Evolutionary conservation across 2,888 invertebrate species (phyloP), one percentile per base, ranked within the genome.

Genomic region (Mycogona germanica): DNA sequence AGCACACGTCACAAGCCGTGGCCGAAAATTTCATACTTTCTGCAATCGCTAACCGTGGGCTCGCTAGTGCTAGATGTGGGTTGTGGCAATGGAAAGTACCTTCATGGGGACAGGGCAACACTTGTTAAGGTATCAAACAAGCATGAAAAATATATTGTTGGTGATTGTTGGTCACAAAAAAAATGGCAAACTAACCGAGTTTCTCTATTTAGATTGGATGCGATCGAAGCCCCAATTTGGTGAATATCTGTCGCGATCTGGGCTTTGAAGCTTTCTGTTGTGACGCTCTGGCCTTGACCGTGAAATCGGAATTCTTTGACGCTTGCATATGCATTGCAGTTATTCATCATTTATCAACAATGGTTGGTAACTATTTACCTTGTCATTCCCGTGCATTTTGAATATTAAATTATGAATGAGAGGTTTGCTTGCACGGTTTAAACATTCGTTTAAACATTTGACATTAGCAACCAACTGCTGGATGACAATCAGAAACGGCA

Each of bases 61-160:
- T 78, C 84, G 1, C 66, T 92, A 9, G 67, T 97, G 14, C 66
- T 93, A 3, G 98, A 99, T 71, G 79, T 96, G 35, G 98, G 98
- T 5, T 95, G 96, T 70, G 98, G 98, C 9, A 98, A 98, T 74
- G 98, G 97, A 38, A 99, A 98, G 76, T 97, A 98, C 70, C 76
- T 98, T n/a, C n/a, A n/a, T n/a, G n/a, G n/a, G n/a, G n/a, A n/a
- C n/a, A n/a, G n/a, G n/a, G n/a, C n/a, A n/a, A n/a, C n/a, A n/a
- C n/a, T n/a, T n/a, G n/a, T n/a, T n/a, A n/a, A n/a, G n/a, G n/a
- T n/a, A n/a, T n/a, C n/a, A n/a, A n/a, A n/a, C n/a, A n/a, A n/a
- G n/a, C n/a, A n/a, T n/a, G n/a, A n/a, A n/a, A n/a, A n/a, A n/a
- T n/a, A n/a, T n/a, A n/a, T n/a, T 41, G 19, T 41, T n/a, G n/a